phyloP scores from a whole-genome alignment of 1,140 invertebrate genomes.

The Ceratina calcarata region DNA sequence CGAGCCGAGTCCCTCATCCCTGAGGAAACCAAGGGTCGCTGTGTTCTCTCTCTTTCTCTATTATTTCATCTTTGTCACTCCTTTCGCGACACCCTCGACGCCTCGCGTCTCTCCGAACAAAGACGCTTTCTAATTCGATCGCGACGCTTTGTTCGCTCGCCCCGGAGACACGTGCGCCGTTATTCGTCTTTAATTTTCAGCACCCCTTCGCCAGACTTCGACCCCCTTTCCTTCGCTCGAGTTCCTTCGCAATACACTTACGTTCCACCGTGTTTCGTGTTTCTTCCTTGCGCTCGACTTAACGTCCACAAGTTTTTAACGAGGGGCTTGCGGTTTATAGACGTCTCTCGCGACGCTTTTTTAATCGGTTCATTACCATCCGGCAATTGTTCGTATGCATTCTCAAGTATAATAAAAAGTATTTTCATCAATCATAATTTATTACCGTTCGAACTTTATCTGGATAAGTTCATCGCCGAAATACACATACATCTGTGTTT shows the following conservation, averaged over 20 bases:
- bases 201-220: conserved; percentile 14
- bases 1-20: conserved; percentile 61
- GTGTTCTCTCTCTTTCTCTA: conserved; percentile 4
- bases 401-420: no score
- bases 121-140: conserved; percentile 75
- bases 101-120: conserved; percentile 67
- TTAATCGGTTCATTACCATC: no score
- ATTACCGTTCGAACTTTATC: no score
- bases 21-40: conserved; percentile 63
- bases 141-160: conserved; percentile 69
- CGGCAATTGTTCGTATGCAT: no score
- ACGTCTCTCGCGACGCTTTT: no score
- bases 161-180: conserved; percentile 47
- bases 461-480: no score
- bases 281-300: not conserved
- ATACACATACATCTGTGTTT: no score
- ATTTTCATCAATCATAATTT: no score
- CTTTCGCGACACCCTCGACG: conserved; percentile 32
- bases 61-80: not conserved
- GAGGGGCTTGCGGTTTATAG: no score
- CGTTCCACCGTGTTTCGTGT: not conserved
- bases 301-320: no score
- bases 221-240: not conserved
- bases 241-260: not conserved
- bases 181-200: conserved; percentile 56